Conservation (phyloP, 2,797 vertebrate genomes). For the Adrianichthys oophorus region DNA sequence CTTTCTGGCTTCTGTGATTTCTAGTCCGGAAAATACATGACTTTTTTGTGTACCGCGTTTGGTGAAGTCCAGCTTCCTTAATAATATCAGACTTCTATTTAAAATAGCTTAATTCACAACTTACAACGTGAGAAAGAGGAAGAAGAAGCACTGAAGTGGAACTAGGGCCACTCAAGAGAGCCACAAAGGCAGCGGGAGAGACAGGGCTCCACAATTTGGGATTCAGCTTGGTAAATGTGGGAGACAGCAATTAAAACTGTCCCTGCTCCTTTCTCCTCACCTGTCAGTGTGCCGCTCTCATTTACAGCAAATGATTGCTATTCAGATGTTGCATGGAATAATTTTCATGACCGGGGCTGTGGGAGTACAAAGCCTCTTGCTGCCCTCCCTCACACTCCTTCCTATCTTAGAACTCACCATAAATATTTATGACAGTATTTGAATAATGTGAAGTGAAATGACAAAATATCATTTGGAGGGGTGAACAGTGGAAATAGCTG, state of each 20-base stretch:
- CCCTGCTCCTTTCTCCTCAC: constrained; percentile 5
- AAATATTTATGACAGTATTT: constrained; percentile 72
- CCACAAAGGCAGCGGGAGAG: neutral
- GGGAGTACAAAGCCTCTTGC: constrained; percentile 47
- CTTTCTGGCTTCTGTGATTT: too few relatives aligned
- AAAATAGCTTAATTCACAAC: too few relatives aligned
- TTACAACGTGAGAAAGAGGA: neutral
- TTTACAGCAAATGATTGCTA: constrained; percentile 58
- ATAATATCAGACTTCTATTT: too few relatives aligned
- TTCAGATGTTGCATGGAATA: constrained; percentile 60
- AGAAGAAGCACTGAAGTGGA: neutral
- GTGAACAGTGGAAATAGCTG: constrained; percentile 43
- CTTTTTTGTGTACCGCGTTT: too few relatives aligned
- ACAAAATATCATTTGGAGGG: constrained; percentile 65
- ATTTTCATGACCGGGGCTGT: constrained; percentile 59
- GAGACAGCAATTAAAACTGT: constrained; percentile 36
- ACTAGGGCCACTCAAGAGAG: neutral
- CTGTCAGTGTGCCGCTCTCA: constrained; percentile 31
- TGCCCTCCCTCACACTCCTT: constrained; percentile 46
- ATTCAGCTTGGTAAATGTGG: constrained; percentile 27
- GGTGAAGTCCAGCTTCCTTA: too few relatives aligned
- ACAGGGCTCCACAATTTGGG: neutral
- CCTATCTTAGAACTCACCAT: constrained; percentile 47
- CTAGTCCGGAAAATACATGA: too few relatives aligned
- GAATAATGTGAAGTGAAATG: constrained; percentile 72